Evolutionary conservation across 1,140 invertebrate genomes (phyloP).

Genomic region (Orchesella cincta): DNA sequence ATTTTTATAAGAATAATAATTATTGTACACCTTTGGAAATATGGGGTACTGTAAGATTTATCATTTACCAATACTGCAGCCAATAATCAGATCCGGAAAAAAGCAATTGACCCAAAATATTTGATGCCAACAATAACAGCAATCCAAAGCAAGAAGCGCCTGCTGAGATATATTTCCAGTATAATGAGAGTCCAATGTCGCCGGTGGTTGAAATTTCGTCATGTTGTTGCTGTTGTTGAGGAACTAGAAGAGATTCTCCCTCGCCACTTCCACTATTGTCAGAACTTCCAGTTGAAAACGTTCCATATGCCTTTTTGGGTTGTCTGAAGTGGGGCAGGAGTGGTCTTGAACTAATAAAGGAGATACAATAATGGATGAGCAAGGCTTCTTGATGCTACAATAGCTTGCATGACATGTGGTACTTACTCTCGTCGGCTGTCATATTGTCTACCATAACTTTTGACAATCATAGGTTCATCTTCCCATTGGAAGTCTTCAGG

Average conservation of each 20-base stretch:
- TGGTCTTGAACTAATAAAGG: constrained; percentile 13
- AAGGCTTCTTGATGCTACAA: background rate
- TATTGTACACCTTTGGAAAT: too few relatives aligned
- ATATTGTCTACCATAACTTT: constrained; percentile 31
- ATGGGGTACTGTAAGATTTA: background rate
- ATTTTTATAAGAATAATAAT: background rate
- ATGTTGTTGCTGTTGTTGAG: background rate
- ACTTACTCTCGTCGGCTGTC: constrained; percentile 20
- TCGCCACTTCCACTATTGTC: background rate
- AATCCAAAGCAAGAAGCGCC: constrained; percentile 55
- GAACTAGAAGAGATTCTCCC: background rate
- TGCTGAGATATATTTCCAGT: constrained; percentile 57
- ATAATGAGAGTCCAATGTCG: constrained; percentile 47
- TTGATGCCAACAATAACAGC: constrained; percentile 48
- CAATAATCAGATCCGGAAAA: constrained; percentile 64
- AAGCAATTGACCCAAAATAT: constrained; percentile 57
- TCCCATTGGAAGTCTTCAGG: constrained; percentile 37
- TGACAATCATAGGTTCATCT: constrained; percentile 35
- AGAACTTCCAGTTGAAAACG: background rate
- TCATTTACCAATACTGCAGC: constrained; percentile 63
- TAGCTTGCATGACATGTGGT: background rate
- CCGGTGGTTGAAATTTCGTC: background rate
- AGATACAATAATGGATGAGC: background rate
- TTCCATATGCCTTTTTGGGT: background rate
- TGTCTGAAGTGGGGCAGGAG: background rate